phyloP scores from a whole-genome alignment of 1,140 invertebrate species.

The Drosophila santomea region DNA sequence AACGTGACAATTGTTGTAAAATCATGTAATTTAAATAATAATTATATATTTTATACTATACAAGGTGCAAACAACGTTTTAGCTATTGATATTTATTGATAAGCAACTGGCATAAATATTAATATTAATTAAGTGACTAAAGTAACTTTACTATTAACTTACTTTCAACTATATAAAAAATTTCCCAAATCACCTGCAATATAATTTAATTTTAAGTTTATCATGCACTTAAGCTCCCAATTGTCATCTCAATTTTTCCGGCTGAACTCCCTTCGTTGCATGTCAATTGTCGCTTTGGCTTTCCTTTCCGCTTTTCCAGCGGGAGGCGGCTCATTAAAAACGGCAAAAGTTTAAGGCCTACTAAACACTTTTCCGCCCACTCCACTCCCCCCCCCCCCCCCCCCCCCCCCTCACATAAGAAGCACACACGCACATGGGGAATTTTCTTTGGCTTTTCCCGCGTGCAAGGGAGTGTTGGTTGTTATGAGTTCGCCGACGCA shows the following conservation, averaged over 20 bases:
- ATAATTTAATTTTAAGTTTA: not conserved
- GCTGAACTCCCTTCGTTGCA: constrained; percentile 37
- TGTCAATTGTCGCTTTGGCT: constrained; percentile 66
- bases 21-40: too few species aligned
- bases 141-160: too few species aligned
- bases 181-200: too few species aligned
- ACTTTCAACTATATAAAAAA: too few species aligned
- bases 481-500: constrained; percentile 43
- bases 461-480: constrained; percentile 12
- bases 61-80: too few species aligned
- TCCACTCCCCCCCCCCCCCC: not conserved
- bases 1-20: not conserved
- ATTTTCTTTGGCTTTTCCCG: constrained; percentile 8
- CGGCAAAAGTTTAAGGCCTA: constrained; percentile 36
- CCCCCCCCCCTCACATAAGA: not conserved
- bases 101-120: too few species aligned
- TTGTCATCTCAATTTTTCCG: constrained; percentile 1
- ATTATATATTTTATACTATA: too few species aligned
- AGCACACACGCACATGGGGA: constrained; percentile 24
- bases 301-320: constrained; percentile 17
- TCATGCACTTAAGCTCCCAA: not conserved
- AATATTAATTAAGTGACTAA: too few species aligned
- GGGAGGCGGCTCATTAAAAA: constrained; percentile 55
- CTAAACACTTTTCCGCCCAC: constrained; percentile 26
- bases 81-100: too few species aligned